Conservation (phyloP, 2,113 vertebrate genomes). For the human (Homo sapiens) region DNA sequence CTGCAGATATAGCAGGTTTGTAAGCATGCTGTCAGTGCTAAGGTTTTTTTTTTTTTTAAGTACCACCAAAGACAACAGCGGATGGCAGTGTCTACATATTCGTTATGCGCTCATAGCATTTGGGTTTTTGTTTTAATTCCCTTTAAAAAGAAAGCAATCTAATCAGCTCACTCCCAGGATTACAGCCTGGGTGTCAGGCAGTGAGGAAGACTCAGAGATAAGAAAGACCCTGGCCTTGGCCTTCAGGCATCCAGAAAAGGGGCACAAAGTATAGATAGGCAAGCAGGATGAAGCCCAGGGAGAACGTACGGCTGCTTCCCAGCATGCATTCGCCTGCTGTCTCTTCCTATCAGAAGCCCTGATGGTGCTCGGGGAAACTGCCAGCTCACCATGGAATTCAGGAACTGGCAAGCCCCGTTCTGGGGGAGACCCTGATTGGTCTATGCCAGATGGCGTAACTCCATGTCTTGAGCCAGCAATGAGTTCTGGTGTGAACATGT, state of each 20-base stretch:
- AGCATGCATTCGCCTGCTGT: rapidly evolving
- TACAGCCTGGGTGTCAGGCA: rapidly evolving
- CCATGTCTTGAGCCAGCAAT: rapidly evolving
- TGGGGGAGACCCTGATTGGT: not conserved
- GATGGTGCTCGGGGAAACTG: not conserved
- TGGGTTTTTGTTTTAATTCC: conserved; percentile 37
- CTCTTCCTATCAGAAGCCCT: not conserved
- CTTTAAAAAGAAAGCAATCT: not conserved
- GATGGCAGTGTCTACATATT: conserved; percentile 16
- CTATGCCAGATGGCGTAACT: not conserved
- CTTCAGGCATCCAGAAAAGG: not conserved
- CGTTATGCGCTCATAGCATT: not conserved
- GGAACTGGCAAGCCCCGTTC: not conserved
- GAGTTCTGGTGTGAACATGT: rapidly evolving
- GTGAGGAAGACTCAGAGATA: not conserved
- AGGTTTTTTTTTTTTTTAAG: not conserved
- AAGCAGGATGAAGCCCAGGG: rapidly evolving
- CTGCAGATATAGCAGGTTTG: not conserved
- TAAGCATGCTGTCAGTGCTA: not conserved
- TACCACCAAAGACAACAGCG: not conserved
- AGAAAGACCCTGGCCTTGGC: not conserved
- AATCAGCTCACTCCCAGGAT: not conserved
- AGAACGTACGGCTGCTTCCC: rapidly evolving
- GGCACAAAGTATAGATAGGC: rapidly evolving
- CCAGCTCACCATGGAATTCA: not conserved